Percentiles rank a stretch among this genome's conserved stretches.
These are phyloP conservation scores for Lasioglossum calceatum DNA, from an alignment of 2,888 invertebrate species.

Conservation along the genomic window DNA sequence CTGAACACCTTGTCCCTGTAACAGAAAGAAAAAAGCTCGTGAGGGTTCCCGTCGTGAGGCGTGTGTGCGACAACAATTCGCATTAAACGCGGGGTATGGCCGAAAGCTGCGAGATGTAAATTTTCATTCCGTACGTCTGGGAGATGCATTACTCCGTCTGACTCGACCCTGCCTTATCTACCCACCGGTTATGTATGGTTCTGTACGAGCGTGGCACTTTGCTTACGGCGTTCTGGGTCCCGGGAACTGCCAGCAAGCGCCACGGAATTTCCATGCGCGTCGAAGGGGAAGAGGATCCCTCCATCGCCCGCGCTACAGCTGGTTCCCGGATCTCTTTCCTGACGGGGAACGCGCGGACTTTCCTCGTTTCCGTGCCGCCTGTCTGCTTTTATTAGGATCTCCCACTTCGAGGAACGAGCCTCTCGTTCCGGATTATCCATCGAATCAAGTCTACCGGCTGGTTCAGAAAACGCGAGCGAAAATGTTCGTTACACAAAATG, in stretches of 20 bases:
- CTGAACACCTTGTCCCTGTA: conserved; percentile 93
- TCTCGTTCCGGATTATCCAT: conserved; percentile 9
- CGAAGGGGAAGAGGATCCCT: conserved; percentile 37
- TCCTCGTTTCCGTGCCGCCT: conserved; percentile 55
- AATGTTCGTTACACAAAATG: not conserved
- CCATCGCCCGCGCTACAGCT: conserved; percentile 22
- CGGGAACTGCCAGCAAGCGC: conserved; percentile 67
- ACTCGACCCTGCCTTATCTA: conserved; percentile 69
- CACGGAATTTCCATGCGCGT: conserved; percentile 76
- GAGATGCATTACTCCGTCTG: conserved; percentile 64
- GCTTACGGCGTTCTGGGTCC: conserved; percentile 64
- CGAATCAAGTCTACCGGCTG: not conserved
- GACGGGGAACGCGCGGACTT: conserved; percentile 55
- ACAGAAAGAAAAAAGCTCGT: conserved; percentile 82
- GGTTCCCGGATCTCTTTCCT: conserved; percentile 26
- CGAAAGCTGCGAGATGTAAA: conserved; percentile 56
- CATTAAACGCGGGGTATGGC: conserved; percentile 49
- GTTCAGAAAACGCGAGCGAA: not conserved
- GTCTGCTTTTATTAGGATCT: conserved; percentile 67
- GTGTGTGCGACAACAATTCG: conserved; percentile 48
- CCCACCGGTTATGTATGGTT: conserved; percentile 71
- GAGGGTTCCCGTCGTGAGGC: not conserved
- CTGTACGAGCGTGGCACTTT: conserved; percentile 61
- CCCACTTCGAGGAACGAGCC: conserved; percentile 62
- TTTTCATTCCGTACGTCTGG: conserved; percentile 64